Base-by-base conservation (phyloP, 1,140 invertebrate genomes). In the Colletes latitarsis region DNA sequence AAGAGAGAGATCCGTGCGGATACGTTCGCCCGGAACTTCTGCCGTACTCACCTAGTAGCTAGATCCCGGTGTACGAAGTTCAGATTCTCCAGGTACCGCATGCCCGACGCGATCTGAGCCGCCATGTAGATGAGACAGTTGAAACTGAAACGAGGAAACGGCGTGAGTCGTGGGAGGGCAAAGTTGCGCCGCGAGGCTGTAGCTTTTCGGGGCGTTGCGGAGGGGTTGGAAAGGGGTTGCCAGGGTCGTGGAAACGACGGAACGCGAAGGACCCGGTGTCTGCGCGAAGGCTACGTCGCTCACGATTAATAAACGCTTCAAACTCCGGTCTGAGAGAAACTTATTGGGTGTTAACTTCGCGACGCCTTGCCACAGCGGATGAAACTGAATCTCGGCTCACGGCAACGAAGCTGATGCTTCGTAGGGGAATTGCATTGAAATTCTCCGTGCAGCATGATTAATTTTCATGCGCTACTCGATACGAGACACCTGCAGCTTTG, bases 1-100 rank as follows among this genome's bases (percentile, higher is more conserved):
- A 69, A 72, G 72, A 69, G 68, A 58, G 57, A 63, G 60, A 86
- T 78, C 64, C 80, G n/a, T 41, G 30, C 60, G 66, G 72, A 86
- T 82, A 74, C 58, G 71, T 85, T 76, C 75, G 39, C 30, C 30
- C 53, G 12, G 49, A 86, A 87, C 69, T 88, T 77, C 19, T 41
- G 43, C 73, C 46, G 80, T 82, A 92, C 91, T 92, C 89, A 96
- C 96, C 96, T 96, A 30, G 96, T 95, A 53, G 96, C 96, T 76
- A 97, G 93, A 93, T 97, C 97, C 49, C 96, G 94, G 92, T 97
- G 96, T 58, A 97, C 96, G 88, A 97, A 97, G 92, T 97, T 97
- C 60, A 97, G 93, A 70, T 96, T 95, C 91, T 97, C 96, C 79
- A 97, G 93, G 91, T 97, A 97, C 87, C 96, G 95, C 97, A 98